Percentiles rank a stretch among this genome's conserved stretches.
Conservation (phyloP, 2,888 invertebrate species). For the Itoplectis maculator region DNA sequence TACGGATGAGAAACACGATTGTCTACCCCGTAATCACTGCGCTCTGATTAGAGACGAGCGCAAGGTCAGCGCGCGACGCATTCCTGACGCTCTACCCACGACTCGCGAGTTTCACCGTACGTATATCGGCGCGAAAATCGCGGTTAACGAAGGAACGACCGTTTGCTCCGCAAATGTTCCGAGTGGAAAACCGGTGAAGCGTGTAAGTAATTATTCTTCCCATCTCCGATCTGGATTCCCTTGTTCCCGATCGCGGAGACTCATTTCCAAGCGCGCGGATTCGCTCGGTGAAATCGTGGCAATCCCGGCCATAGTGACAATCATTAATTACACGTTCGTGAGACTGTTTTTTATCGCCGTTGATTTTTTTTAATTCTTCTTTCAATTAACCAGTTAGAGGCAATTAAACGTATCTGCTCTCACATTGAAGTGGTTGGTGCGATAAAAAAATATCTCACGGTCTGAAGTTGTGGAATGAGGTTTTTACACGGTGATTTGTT, state of each 20-base stretch:
- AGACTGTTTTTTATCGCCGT: too few relatives aligned
- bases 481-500: too few relatives aligned
- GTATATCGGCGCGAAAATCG: background rate
- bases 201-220: background rate
- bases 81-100: slow-evolving; percentile 58
- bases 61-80: slow-evolving; percentile 65
- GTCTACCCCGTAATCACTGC: slow-evolving; percentile 59
- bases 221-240: slow-evolving; percentile 10
- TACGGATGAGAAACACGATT: slow-evolving; percentile 62
- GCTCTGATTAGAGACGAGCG: slow-evolving; percentile 64
- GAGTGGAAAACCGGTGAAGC: slow-evolving; percentile 16
- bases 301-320: too few relatives aligned
- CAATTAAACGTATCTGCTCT: too few relatives aligned
- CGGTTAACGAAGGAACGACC: background rate
- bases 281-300: too few relatives aligned
- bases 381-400: too few relatives aligned
- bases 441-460: too few relatives aligned
- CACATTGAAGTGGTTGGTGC: too few relatives aligned
- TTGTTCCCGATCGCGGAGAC: slow-evolving; percentile 13
- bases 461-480: background rate
- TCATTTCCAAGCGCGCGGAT: too few relatives aligned
- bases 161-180: background rate
- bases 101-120: slow-evolving; percentile 56
- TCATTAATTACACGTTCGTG: too few relatives aligned
- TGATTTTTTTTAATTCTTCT: too few relatives aligned